Evolutionary conservation across 1,140 invertebrate genomes (phyloP).

Genomic region (Drosophila serrata): DNA sequence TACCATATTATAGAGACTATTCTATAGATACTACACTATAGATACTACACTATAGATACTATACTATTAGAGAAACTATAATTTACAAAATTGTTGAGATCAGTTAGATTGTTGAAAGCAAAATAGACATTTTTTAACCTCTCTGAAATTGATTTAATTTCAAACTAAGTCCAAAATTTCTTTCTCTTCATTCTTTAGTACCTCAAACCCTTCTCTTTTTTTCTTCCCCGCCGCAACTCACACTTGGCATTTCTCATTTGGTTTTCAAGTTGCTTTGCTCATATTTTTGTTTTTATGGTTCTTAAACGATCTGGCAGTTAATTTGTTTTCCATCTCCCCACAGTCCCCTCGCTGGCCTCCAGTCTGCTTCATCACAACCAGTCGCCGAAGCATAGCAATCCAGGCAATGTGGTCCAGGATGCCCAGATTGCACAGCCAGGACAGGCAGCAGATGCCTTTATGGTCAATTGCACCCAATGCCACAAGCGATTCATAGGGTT

Average conservation of each 20-base stretch:
- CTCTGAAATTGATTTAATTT: background rate
- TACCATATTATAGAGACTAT: too few relatives aligned
- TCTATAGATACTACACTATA: too few relatives aligned
- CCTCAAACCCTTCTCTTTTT: background rate
- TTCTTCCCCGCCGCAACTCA: background rate
- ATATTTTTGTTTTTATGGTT: slow-evolving; percentile 54
- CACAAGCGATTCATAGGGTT: slow-evolving; percentile 87
- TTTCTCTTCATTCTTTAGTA: background rate
- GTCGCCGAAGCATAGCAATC: slow-evolving; percentile 69
- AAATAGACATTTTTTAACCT: too few relatives aligned
- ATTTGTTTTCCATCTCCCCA: slow-evolving; percentile 59
- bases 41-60: too few relatives aligned
- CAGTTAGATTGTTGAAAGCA: too few relatives aligned
- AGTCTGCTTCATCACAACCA: slow-evolving; percentile 76
- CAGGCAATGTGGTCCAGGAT: slow-evolving; percentile 53
- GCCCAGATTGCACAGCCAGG: slow-evolving; percentile 37
- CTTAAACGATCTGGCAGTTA: slow-evolving; percentile 74
- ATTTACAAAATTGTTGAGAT: too few relatives aligned
- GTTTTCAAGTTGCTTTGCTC: slow-evolving; percentile 33
- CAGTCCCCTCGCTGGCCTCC: slow-evolving; percentile 83
- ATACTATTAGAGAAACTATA: too few relatives aligned
- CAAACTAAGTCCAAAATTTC: background rate
- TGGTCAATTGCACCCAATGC: slow-evolving; percentile 89
- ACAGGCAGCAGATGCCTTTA: slow-evolving; percentile 81
- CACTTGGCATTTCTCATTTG: slow-evolving; percentile 18